phyloP scores from a whole-genome alignment of 2,113 vertebrate genomes.

The Pionites leucogaster region DNA sequence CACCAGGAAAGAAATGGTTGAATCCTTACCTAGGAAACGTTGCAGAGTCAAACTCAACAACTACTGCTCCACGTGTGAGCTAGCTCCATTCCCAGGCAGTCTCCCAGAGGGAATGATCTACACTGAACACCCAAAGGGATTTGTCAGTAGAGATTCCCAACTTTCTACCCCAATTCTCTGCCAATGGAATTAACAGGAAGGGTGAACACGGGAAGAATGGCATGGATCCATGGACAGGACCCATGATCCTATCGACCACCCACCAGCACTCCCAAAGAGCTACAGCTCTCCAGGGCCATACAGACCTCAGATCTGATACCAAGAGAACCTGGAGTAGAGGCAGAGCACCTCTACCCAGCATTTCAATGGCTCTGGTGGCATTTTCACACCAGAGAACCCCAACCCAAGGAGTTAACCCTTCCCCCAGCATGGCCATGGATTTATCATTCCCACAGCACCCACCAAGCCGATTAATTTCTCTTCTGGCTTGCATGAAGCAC shows the following conservation, averaged over 20 bases:
- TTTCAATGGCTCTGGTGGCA: accelerated
- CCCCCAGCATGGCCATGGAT: accelerated
- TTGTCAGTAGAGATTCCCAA: background rate
- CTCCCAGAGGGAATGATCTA: background rate
- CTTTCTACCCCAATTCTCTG: background rate
- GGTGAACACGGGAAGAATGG: accelerated
- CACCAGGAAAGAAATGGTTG: background rate
- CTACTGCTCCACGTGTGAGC: accelerated
- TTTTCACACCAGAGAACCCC: background rate
- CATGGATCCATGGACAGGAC: accelerated
- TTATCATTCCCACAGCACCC: background rate
- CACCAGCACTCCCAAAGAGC: background rate
- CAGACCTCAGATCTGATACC: background rate
- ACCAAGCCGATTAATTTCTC: background rate
- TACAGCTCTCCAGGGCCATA: background rate
- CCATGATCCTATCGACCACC: background rate
- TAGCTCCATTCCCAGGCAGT: background rate
- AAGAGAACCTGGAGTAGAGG: background rate
- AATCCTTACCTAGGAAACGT: background rate
- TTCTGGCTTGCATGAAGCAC: accelerated
- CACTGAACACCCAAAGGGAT: background rate
- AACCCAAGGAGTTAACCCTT: background rate
- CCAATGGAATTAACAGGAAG: background rate
- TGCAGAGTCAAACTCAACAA: background rate
- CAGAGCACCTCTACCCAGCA: background rate